phyloP scores from a whole-genome alignment of 2,888 invertebrate species.

The Synanthedon myopaeformis region DNA sequence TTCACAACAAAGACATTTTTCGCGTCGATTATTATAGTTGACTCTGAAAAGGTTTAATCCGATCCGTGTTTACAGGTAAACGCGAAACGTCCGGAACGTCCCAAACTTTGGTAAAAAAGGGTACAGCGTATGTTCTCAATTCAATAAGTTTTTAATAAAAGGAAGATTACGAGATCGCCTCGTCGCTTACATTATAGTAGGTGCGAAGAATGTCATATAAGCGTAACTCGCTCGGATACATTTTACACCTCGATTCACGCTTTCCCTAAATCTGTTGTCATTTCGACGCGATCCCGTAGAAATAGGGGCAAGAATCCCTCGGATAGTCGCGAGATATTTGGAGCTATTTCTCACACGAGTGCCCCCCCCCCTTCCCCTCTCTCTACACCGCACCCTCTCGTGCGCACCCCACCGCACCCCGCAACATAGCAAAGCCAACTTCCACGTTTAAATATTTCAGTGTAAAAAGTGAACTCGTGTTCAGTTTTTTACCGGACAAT shows the following conservation, averaged over 20 bases:
- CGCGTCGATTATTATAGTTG: conserved; percentile 1
- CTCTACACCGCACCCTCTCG: conserved; percentile 9
- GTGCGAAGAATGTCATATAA: conserved; percentile 66
- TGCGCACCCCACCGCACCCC: conserved; percentile 9
- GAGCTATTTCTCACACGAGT: conserved; percentile 59
- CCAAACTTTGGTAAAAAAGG: neutral
- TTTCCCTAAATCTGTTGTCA: conserved; percentile 69
- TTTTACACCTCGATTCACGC: conserved; percentile 66
- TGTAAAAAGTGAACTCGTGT: conserved; percentile 53
- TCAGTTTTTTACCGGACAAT: conserved; percentile 28
- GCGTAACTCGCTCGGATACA: conserved; percentile 58
- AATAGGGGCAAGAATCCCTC: conserved; percentile 57
- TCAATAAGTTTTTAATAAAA: conserved; percentile 62
- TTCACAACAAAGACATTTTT: conserved; percentile 6
- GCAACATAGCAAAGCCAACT: conserved; percentile 20
- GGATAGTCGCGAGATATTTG: conserved; percentile 60
- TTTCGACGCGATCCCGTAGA: conserved; percentile 59
- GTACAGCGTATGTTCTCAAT: conserved; percentile 13
- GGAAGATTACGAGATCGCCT: conserved; percentile 52
- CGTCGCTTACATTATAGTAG: conserved; percentile 48
- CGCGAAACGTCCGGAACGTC: neutral
- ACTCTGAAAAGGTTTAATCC: neutral
- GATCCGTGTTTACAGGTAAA: no score
- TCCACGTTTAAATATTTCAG: conserved; percentile 57
- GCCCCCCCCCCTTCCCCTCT: conserved; percentile 16